phyloP scores from a whole-genome alignment of 2,888 invertebrate genomes.

The Tolmerus cingulatus region DNA sequence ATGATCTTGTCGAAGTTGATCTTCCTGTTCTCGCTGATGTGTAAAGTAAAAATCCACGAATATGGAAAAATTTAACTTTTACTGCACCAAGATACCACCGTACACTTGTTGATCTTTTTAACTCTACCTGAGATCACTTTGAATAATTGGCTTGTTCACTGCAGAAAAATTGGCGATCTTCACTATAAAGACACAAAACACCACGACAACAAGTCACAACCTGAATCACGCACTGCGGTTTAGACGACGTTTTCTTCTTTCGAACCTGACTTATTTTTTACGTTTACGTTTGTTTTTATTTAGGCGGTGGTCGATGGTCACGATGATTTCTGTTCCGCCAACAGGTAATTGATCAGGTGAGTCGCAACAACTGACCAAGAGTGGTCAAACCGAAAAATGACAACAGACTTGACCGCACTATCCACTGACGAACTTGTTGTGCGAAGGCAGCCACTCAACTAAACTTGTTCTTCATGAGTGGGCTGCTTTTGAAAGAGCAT shows the following conservation, averaged over 20 bases:
- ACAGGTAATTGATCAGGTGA: background rate
- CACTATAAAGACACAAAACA: background rate
- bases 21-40: background rate
- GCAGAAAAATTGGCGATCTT: slow-evolving; percentile 13
- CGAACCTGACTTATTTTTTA: background rate
- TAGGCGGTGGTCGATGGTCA: background rate
- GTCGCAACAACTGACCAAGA: background rate
- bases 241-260: background rate
- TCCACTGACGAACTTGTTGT: background rate
- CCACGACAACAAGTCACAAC: background rate
- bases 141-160: slow-evolving; percentile 2
- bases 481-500: background rate
- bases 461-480: background rate
- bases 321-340: background rate
- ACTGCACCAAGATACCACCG: background rate
- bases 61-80: background rate
- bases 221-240: slow-evolving; percentile 29
- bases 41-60: background rate
- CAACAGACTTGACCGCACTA: background rate
- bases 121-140: background rate
- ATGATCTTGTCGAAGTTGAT: background rate
- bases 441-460: slow-evolving; percentile 18
- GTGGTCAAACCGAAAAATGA: background rate
- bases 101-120: background rate
- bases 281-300: background rate